Evolutionary conservation across 2,113 vertebrate species (phyloP).

Genomic region (Calonectris borealis): DNA sequence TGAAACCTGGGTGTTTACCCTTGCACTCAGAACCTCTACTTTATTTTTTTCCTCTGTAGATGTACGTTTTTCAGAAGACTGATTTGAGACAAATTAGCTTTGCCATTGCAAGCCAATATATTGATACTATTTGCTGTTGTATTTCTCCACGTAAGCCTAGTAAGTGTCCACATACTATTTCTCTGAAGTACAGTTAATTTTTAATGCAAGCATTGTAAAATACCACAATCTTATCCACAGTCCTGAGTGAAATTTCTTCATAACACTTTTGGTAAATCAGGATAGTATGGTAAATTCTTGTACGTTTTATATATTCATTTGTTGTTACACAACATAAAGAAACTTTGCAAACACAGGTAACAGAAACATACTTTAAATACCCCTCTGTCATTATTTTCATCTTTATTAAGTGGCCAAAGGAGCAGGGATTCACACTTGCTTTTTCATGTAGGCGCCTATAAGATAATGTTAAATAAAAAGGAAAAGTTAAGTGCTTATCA

Average conservation of each 20-base stretch:
- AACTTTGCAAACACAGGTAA: not conserved
- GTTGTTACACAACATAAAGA: not conserved
- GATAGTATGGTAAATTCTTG: not conserved
- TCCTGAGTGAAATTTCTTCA: not conserved
- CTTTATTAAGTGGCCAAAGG: not conserved
- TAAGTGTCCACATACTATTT: not conserved
- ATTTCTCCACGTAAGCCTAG: not conserved
- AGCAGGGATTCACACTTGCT: not conserved
- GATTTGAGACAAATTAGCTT: not conserved
- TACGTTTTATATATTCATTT: not conserved
- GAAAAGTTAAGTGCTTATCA: not conserved
- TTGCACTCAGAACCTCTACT: not conserved
- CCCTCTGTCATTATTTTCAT: not conserved
- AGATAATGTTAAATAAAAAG: not conserved
- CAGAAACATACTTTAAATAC: not conserved
- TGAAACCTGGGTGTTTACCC: not conserved
- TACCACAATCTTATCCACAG: not conserved
- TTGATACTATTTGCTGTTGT: not conserved
- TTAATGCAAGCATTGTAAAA: not conserved
- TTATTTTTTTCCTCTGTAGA: not conserved
- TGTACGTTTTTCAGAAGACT: not conserved
- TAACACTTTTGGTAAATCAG: not conserved
- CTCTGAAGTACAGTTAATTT: not conserved
- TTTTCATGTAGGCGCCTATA: not conserved
- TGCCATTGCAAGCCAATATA: not conserved